phyloP scores from a whole-genome alignment of 2,113 vertebrate species.

The Mus pahari region DNA sequence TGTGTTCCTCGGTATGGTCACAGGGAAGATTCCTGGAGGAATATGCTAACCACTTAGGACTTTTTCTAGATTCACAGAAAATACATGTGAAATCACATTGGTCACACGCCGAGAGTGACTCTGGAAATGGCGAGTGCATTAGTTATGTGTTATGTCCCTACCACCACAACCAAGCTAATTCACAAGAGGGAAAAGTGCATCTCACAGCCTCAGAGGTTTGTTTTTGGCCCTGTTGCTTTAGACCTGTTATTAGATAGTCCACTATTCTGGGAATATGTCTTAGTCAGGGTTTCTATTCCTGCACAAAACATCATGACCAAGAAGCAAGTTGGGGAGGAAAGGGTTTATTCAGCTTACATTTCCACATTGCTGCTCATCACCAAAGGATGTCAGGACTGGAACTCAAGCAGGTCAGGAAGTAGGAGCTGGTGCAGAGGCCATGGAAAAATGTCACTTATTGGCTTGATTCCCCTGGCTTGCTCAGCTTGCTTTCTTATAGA shows the following conservation, averaged over 20 bases:
- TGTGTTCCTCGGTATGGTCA: background rate
- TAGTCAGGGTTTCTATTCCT: too few relatives aligned
- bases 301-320: too few relatives aligned
- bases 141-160: background rate
- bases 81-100: background rate
- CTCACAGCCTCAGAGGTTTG: background rate
- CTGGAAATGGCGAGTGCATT: background rate
- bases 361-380: too few relatives aligned
- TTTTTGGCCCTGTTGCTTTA: background rate
- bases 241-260: background rate
- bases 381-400: too few relatives aligned
- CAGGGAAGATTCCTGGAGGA: background rate
- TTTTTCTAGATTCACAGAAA: background rate
- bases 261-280: background rate
- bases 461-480: too few relatives aligned
- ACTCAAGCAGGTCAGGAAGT: too few relatives aligned
- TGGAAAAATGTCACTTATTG: too few relatives aligned
- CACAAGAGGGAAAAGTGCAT: background rate
- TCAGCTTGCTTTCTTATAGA: too few relatives aligned
- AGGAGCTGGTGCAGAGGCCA: too few relatives aligned
- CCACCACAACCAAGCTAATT: background rate
- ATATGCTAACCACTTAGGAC: background rate
- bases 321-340: too few relatives aligned
- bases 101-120: slow-evolving; percentile 10
- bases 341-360: too few relatives aligned